These are phyloP conservation scores for Zaprionus kolodkinae DNA, from an alignment of 1,140 invertebrate genomes.

Conservation along the genomic window DNA sequence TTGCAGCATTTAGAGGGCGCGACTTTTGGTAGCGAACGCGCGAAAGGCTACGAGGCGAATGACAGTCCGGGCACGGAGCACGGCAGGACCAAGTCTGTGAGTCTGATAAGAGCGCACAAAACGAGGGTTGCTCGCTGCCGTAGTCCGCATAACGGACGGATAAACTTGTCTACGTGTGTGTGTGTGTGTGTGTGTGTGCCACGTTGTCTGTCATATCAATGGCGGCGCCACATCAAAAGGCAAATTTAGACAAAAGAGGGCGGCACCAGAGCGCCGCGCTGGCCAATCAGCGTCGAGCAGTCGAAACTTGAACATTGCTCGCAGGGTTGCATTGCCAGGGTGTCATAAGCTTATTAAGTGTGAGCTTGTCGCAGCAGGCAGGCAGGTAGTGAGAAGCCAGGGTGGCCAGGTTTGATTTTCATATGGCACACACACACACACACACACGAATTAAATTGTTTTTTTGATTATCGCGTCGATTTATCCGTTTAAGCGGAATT, in stretches of 20 bases:
- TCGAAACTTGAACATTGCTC: conserved; percentile 39
- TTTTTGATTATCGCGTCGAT: conserved; percentile 67
- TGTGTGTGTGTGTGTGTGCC: not conserved
- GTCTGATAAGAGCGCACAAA: conserved; percentile 54
- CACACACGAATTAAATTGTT: conserved; percentile 59
- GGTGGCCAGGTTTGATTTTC: conserved; percentile 18
- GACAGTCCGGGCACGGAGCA: conserved; percentile 38
- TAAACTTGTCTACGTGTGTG: conserved; percentile 15
- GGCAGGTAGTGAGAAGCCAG: not conserved
- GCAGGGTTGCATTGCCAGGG: conserved; percentile 58
- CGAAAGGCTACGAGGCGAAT: conserved; percentile 59
- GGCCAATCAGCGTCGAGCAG: conserved; percentile 49
- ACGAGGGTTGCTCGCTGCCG: conserved; percentile 21
- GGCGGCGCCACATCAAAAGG: conserved; percentile 70
- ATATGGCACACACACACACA: conserved; percentile 30
- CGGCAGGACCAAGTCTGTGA: conserved; percentile 54
- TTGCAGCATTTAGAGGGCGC: conserved; percentile 45
- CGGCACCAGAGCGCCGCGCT: conserved; percentile 24
- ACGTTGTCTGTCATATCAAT: conserved; percentile 40
- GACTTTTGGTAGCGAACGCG: conserved; percentile 57
- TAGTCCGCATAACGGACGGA: conserved; percentile 5
- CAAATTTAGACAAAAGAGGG: conserved; percentile 53
- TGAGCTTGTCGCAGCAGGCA: conserved; percentile 11
- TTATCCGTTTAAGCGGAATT: conserved; percentile 81
- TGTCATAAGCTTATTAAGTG: conserved; percentile 76